These are phyloP conservation scores for Hylaeus anthracinus DNA, from an alignment of 1,140 invertebrate species.

Conservation along the genomic window DNA sequence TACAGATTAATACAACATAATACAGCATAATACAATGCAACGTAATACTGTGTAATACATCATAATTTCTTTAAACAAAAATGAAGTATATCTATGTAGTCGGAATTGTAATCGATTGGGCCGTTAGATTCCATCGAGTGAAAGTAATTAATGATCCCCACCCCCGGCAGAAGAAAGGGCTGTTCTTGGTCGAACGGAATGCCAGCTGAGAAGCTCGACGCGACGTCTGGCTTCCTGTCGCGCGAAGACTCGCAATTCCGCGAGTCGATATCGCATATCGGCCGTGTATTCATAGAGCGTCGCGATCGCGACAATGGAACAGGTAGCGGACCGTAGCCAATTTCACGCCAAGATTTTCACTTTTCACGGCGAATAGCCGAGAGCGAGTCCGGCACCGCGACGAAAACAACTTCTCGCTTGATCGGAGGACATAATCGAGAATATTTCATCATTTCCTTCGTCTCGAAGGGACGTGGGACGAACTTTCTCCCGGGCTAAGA, in stretches of 20 bases:
- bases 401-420: conserved; percentile 35
- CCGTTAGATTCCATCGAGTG: background rate
- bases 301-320: conserved; percentile 28
- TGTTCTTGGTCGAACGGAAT: background rate
- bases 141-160: conserved; percentile 6
- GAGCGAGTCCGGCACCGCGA: background rate
- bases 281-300: background rate
- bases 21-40: no score
- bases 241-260: conserved; percentile 22
- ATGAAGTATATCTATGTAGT: no score
- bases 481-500: no score
- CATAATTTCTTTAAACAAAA: no score
- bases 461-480: no score
- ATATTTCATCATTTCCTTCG: conserved; percentile 18
- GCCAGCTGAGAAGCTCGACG: conserved; percentile 1
- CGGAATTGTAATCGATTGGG: no score
- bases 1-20: no score
- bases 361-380: conserved; percentile 54
- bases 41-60: no score
- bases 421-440: conserved; percentile 21
- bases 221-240: conserved; percentile 21
- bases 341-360: conserved; percentile 73
- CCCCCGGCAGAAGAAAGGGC: background rate
- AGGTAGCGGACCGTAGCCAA: conserved; percentile 67
- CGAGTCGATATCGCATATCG: conserved; percentile 24